These are phyloP conservation scores for Geotrypetes seraphini DNA, from an alignment of 2,797 vertebrate species.

Conservation along the genomic window DNA sequence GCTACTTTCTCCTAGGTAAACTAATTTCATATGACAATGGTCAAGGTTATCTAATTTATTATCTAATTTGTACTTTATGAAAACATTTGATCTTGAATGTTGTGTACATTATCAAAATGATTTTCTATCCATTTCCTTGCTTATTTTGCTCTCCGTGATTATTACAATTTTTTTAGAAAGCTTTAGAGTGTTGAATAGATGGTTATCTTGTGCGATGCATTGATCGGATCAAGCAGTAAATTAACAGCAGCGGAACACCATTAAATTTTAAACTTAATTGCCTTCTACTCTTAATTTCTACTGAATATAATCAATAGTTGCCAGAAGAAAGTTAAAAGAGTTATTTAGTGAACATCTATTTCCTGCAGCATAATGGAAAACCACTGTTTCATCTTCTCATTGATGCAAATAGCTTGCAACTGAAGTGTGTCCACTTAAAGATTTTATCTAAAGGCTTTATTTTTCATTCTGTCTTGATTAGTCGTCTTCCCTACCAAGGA, in stretches of 20 bases:
- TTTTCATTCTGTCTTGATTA: conserved; percentile 22
- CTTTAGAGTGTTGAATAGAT: conserved; percentile 38
- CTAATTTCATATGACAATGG: too few relatives aligned
- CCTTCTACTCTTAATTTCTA: conserved; percentile 65
- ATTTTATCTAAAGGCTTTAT: conserved; percentile 27
- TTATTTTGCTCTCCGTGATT: conserved; percentile 20
- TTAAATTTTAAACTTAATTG: conserved; percentile 70
- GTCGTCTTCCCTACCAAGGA: conserved; percentile 3
- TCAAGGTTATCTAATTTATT: too few relatives aligned
- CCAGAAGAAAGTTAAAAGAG: conserved; percentile 49
- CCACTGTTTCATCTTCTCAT: conserved; percentile 38
- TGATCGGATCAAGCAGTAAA: conserved; percentile 63
- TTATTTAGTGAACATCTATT: conserved; percentile 48
- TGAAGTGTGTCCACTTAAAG: conserved; percentile 23
- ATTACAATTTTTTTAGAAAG: conserved; percentile 31
- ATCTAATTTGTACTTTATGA: too few relatives aligned
- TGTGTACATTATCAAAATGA: conserved; percentile 21
- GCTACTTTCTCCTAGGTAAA: too few relatives aligned
- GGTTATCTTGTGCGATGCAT: conserved; percentile 50
- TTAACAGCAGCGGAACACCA: conserved; percentile 58
- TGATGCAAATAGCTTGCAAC: conserved; percentile 29
- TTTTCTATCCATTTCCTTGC: conserved; percentile 6
- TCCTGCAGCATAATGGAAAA: conserved; percentile 39
- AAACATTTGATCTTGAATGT: not conserved
- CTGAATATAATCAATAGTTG: conserved; percentile 61